Conservation (phyloP, 2,113 vertebrate genomes). For the Antennarius striatus region DNA sequence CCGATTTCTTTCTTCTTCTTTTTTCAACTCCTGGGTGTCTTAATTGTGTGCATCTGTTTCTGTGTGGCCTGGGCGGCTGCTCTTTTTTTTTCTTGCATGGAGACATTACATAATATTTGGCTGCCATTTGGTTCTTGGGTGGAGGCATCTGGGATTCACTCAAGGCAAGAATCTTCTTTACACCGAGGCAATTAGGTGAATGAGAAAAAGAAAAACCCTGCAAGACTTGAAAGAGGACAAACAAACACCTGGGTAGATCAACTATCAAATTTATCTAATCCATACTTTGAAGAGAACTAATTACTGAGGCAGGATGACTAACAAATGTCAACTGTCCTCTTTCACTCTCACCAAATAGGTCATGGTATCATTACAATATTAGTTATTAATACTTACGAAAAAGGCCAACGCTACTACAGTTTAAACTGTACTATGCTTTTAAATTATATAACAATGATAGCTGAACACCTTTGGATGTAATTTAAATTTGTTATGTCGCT, state of each 20-base stretch:
- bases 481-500: no score
- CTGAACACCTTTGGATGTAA: no score
- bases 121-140: slow-evolving; percentile 11
- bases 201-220: neutral
- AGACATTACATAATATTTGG: slow-evolving; percentile 42
- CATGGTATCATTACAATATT: neutral
- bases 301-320: neutral
- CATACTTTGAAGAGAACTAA: neutral
- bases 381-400: no score
- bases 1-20: no score
- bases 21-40: neutral
- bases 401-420: no score
- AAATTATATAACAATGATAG: no score
- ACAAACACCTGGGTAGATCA: neutral
- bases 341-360: neutral
- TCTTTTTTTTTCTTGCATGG: slow-evolving; percentile 5
- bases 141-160: slow-evolving; percentile 21
- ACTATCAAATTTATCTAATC: neutral
- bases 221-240: neutral
- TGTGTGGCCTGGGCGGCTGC: neutral
- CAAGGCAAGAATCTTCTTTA: neutral
- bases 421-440: no score
- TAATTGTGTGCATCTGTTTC: neutral
- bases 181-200: slow-evolving; percentile 12
- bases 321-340: neutral